Conservation (phyloP, 2,113 vertebrate species). For the Corythornis madagascariensis region DNA sequence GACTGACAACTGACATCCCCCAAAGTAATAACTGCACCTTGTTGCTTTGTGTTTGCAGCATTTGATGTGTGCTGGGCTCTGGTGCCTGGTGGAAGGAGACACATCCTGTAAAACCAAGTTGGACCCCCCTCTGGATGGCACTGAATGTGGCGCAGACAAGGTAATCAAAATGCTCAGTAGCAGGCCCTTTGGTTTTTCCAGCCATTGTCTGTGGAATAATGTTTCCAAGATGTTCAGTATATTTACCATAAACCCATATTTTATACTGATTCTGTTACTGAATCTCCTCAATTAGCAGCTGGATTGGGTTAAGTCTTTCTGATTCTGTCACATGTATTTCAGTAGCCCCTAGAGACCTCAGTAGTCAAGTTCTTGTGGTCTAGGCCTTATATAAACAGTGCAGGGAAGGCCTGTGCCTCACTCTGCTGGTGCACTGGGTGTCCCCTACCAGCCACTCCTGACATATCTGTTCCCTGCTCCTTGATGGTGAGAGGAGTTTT, state of each 20-base stretch:
- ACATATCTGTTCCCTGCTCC: not conserved
- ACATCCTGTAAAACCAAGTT: constrained; percentile 94
- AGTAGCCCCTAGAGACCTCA: not conserved
- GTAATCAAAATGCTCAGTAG: constrained; percentile 68
- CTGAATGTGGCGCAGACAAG: constrained; percentile 96
- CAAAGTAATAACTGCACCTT: constrained; percentile 7
- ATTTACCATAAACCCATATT: not conserved
- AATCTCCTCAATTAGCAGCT: constrained; percentile 4
- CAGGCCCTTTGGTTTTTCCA: not conserved
- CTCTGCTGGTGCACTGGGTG: not conserved
- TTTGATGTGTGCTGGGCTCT: constrained; percentile 93
- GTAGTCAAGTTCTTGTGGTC: not conserved
- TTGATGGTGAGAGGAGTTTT: not conserved
- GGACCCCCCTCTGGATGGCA: constrained; percentile 96
- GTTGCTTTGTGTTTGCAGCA: constrained; percentile 81
- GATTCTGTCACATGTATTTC: not conserved
- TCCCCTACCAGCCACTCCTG: not conserved
- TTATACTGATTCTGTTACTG: not conserved
- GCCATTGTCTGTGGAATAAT: not conserved
- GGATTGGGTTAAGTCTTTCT: not conserved
- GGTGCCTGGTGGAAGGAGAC: constrained; percentile 96
- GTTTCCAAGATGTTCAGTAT: not conserved
- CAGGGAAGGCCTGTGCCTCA: not conserved
- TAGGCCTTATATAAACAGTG: not conserved
- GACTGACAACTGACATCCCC: not conserved